A percentile compares a stretch with the other conserved stretches of the same genome.
phyloP scores from a whole-genome alignment of 2,888 invertebrate genomes.

The Drosophila melanosoma region DNA sequence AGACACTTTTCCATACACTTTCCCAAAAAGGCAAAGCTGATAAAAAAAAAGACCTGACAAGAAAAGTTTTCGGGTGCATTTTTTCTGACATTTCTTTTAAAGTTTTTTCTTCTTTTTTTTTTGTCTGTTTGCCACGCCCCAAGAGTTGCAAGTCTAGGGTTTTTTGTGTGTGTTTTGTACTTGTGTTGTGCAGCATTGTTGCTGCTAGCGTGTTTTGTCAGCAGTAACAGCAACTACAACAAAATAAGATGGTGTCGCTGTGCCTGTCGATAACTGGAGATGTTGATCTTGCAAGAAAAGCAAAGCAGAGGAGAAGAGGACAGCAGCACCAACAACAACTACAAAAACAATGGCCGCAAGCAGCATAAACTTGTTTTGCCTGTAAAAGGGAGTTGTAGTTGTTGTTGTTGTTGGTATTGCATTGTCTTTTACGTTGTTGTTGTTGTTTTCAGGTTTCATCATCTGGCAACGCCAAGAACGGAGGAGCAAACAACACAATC shows the following conservation, averaged over 20 bases:
- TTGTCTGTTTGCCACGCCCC: slow-evolving; percentile 66
- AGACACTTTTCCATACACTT: slow-evolving; percentile 55
- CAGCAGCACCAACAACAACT: slow-evolving; percentile 40
- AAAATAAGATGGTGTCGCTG: slow-evolving; percentile 76
- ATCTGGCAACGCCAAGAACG: slow-evolving; percentile 78
- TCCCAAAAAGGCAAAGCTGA: slow-evolving; percentile 47
- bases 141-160: slow-evolving; percentile 36
- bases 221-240: slow-evolving; percentile 49
- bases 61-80: slow-evolving; percentile 49
- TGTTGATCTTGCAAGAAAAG: slow-evolving; percentile 75
- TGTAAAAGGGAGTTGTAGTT: slow-evolving; percentile 75
- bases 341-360: slow-evolving; percentile 56
- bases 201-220: slow-evolving; percentile 58
- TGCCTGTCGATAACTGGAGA: slow-evolving; percentile 78
- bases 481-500: slow-evolving; percentile 59
- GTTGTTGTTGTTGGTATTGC: slow-evolving; percentile 58
- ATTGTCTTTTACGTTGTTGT: slow-evolving; percentile 76
- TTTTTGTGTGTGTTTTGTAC: slow-evolving; percentile 36
- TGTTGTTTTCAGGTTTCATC: slow-evolving; percentile 71
- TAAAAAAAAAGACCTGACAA: slow-evolving; percentile 36
- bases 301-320: slow-evolving; percentile 63
- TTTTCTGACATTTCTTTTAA: slow-evolving; percentile 39
- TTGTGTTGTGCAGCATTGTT: slow-evolving; percentile 53
- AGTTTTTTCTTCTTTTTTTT: slow-evolving; percentile 26
- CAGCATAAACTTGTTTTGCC: slow-evolving; percentile 80